Evolutionary conservation across 37 sponge, comb jelly and placozoan species (phyloP), one percentile per base, ranked within the genome.

Genomic region (Sycon ciliatum): DNA sequence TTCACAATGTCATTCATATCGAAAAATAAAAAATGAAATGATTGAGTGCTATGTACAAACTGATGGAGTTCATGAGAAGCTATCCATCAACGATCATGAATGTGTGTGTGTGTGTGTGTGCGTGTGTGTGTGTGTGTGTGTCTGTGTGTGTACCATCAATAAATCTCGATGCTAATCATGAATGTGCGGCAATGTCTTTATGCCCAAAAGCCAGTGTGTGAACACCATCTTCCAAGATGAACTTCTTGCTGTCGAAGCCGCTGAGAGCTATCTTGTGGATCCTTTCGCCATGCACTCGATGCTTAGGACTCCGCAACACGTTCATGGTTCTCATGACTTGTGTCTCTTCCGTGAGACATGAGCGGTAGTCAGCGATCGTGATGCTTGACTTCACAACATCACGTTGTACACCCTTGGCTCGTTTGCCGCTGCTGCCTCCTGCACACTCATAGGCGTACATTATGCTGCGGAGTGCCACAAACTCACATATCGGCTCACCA

Each of bases 401-500:
- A 13, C 49, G 4, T 31, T 9, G n/a, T n/a, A n/a, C n/a, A n/a
- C n/a, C n/a, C n/a, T n/a, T n/a, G n/a, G n/a, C n/a, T n/a, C n/a
- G n/a, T n/a, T n/a, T n/a, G n/a, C n/a, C n/a, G n/a, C n/a, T n/a
- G n/a, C n/a, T n/a, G n/a, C n/a, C n/a, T n/a, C n/a, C n/a, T n/a
- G n/a, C n/a, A n/a, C n/a, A n/a, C n/a, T n/a, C n/a, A n/a, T n/a
- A n/a, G 56, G 53, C 31, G 57, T 74, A 74, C 23, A 60, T 13
- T 34, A 58, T 74, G 1, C 30, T 24, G 33, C 75, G 2, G 56
- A 74, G 36, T 4, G 62, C 75, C 56, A 57, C 11, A 74, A 74
- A 60, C 27, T 60, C 40, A 9, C 4, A 35, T 11, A 58, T 58
- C 6, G 49, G 13, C 20, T 57, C 24, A 20, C 62, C 62, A 4